Base-by-base conservation (phyloP, 2,113 vertebrate genomes). In the Solea senegalensis region DNA sequence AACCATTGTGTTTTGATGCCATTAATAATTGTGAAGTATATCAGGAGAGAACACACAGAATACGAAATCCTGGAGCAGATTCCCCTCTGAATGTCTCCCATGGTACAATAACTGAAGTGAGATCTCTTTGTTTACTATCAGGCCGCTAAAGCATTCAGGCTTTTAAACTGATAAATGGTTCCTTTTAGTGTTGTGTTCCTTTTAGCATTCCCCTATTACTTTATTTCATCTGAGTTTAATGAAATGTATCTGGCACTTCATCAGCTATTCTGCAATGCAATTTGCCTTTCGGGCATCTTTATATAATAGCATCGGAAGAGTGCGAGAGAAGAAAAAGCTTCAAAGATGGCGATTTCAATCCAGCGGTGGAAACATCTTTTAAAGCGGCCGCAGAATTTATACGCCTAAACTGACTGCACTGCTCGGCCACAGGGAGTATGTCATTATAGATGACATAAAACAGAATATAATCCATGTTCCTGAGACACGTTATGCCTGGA, bases 201-300 rank as follows among this genome's bases (percentile, higher is more conserved):
- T 83, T 89, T 87, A 89, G 86, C 84, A 52, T 72, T 74, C 70
- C 62, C 73, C 75, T 91, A 88, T 86, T 90, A 83, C 79, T 87
- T 90, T 88, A 90, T 87, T 89, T 87, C 84, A 89, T 88, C 79
- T 64, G 78, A 84, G 89, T 88, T 88, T 89, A 91, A 90, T 91
- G 90, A 90, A 91, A 90, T 91, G 89, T 83, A 85, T 90, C 88
- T 85, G 78, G 83, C 83, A 90, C 82, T 83, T 89, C 86, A 89
- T 91, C 88, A 89, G 86, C 75, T 78, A 87, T 87, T 85, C 77
- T 1, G 39, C 81, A 75, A 68, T 78, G 60, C 82, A 81, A 80
- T 88, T 85, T 88, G 83, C 85, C 85, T 90, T 86, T 85, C 78
- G 85, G 87, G 81, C 80, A 81, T 86, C 76, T 85, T 84, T 62